These are phyloP conservation scores for Sesamia nonagrioides DNA, from an alignment of 1,140 invertebrate species.

Conservation along the genomic window DNA sequence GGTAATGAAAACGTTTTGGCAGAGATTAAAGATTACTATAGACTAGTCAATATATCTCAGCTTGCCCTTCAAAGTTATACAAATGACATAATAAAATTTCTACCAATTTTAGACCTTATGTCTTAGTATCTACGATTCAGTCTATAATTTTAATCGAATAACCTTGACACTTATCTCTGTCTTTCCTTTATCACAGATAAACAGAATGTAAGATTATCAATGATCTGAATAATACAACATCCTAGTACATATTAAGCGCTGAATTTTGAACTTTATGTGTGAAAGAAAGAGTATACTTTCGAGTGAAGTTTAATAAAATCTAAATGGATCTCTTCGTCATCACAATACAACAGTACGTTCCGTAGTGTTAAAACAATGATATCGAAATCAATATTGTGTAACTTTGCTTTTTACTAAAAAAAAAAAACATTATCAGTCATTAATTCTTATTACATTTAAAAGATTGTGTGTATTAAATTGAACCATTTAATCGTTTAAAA, in stretches of 20 bases:
- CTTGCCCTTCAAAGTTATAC: too few relatives aligned
- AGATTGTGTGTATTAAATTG: too few relatives aligned
- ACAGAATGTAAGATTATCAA: conserved; percentile 35
- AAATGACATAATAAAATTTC: not conserved
- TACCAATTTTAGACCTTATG: not conserved
- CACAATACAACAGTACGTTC: conserved; percentile 2
- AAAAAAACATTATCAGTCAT: too few relatives aligned
- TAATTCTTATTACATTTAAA: too few relatives aligned
- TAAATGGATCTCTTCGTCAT: not conserved
- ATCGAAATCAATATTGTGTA: not conserved
- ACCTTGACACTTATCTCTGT: conserved; percentile 35
- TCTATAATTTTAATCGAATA: not conserved
- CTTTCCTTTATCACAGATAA: conserved; percentile 12
- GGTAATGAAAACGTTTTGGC: too few relatives aligned
- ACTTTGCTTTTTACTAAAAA: too few relatives aligned
- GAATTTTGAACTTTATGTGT: not conserved
- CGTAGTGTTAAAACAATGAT: not conserved
- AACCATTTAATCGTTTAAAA: too few relatives aligned
- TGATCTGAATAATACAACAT: conserved; percentile 28
- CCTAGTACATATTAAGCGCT: not conserved
- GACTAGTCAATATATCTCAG: too few relatives aligned
- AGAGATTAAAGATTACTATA: too few relatives aligned
- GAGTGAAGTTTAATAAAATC: not conserved
- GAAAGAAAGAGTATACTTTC: not conserved
- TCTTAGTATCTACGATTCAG: not conserved